These are phyloP conservation scores for Acanthochromis polyacanthus DNA, from an alignment of 2,113 vertebrate genomes.

Conservation along the genomic window DNA sequence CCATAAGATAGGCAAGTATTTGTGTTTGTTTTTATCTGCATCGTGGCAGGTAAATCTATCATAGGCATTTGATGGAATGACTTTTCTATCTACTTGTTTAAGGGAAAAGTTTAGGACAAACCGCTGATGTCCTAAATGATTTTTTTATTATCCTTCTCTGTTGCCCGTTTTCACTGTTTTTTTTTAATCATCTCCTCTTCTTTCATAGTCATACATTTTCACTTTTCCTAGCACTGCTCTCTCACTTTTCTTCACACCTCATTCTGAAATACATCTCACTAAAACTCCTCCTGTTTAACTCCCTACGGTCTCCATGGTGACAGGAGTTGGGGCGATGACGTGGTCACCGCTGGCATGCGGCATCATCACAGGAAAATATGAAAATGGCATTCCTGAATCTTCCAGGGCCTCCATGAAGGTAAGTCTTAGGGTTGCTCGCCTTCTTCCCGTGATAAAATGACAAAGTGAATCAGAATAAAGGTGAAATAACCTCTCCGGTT, in stretches of 20 bases:
- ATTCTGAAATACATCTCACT: not conserved
- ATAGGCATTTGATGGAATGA: not conserved
- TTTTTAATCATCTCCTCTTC: not conserved
- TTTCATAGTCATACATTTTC: conserved; percentile 22
- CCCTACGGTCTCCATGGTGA: conserved; percentile 44
- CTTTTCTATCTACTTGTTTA: not conserved
- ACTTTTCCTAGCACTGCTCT: conserved; percentile 24
- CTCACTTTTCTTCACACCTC: conserved; percentile 33
- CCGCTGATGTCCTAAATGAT: not conserved
- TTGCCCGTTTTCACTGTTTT: conserved; percentile 10
- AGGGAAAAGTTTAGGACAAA: not conserved
- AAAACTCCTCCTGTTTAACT: conserved; percentile 27
- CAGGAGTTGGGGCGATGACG: conserved; percentile 98
- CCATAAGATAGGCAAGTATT: conserved; percentile 95
- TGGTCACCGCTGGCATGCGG: conserved; percentile 99
- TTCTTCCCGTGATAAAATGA: not conserved
- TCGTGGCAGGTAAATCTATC: not conserved
- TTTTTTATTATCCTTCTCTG: not conserved
- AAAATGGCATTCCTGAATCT: conserved; percentile 95
- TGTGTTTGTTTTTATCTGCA: not conserved
- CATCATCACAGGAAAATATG: conserved; percentile 98
- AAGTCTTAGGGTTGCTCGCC: conserved; percentile 17
- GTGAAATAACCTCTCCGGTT: not conserved
- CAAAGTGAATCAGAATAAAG: not conserved
- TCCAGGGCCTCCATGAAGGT: conserved; percentile 98